Conservation (phyloP, 2,888 invertebrate genomes). For the Diploptera punctata region DNA sequence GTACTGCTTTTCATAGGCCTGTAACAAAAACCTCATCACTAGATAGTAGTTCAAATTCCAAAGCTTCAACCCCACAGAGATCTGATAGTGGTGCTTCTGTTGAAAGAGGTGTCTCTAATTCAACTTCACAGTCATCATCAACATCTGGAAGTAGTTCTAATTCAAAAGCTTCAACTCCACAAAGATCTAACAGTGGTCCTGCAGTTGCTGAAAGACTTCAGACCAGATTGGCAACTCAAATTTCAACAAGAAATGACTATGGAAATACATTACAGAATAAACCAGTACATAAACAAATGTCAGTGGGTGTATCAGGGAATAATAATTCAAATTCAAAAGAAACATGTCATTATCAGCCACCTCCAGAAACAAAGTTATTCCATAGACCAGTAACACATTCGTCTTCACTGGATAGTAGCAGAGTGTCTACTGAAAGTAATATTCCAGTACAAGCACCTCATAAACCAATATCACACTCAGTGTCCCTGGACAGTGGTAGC, state of each 20-base stretch:
- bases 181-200: constrained; percentile 31
- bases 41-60: constrained; percentile 25
- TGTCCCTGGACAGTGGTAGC: constrained; percentile 37
- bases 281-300: not conserved
- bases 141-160: constrained; percentile 7
- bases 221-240: not conserved
- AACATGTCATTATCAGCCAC: not conserved
- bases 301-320: not conserved
- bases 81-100: constrained; percentile 38
- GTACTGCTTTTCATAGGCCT: constrained; percentile 19
- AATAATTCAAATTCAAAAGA: not conserved
- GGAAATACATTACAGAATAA: constrained; percentile 13
- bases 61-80: constrained; percentile 36
- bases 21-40: constrained; percentile 11
- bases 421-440: no score
- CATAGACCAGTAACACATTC: constrained; percentile 28
- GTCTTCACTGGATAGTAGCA: constrained; percentile 19
- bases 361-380: not conserved
- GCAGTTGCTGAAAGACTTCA: constrained; percentile 13
- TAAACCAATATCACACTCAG: constrained; percentile 29
- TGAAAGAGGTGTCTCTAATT: constrained; percentile 2
- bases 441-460: not conserved
- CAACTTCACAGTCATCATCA: constrained; percentile 32
- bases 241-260: constrained; percentile 34
- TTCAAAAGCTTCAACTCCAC: constrained; percentile 29